phyloP scores from a whole-genome alignment of 2,113 vertebrate species.

The Argyrosomus japonicus region DNA sequence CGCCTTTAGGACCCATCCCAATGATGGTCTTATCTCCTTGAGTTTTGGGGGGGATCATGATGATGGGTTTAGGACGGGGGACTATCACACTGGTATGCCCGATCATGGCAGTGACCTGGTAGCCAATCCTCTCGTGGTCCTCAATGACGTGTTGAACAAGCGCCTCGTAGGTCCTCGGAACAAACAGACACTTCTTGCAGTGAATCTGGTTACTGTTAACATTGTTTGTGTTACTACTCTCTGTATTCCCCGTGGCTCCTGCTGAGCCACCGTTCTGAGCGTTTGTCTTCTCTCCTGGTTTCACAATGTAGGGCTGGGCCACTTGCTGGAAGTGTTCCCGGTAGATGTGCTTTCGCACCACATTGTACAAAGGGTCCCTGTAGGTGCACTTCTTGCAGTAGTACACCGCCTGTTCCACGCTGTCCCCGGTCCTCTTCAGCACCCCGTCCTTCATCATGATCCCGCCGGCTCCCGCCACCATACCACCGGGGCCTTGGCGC shows the following conservation, averaged over 20 bases:
- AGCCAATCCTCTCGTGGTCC: conserved; percentile 97
- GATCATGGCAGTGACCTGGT: conserved; percentile 99
- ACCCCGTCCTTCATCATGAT: conserved; percentile 92
- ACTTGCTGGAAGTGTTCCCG: conserved; percentile 99
- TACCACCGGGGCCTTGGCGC: conserved; percentile 79
- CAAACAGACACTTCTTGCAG: conserved; percentile 98
- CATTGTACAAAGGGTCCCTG: conserved; percentile 97
- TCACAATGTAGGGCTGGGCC: conserved; percentile 95
- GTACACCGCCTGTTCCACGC: conserved; percentile 98
- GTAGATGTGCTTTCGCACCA: conserved; percentile 99
- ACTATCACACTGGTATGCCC: conserved; percentile 98
- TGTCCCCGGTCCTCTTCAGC: conserved; percentile 93
- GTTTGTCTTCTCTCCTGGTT: conserved; percentile 89
- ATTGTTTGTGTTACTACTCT: conserved; percentile 60
- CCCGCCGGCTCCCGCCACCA: conserved; percentile 77
- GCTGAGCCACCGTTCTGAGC: conserved; percentile 76
- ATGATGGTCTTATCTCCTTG: conserved; percentile 91
- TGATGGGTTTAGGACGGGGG: conserved; percentile 92
- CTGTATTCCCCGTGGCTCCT: conserved; percentile 75
- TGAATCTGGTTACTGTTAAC: conserved; percentile 86
- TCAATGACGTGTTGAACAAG: conserved; percentile 98
- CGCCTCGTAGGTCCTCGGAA: conserved; percentile 96
- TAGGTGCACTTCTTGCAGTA: conserved; percentile 99
- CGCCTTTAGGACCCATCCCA: conserved; percentile 91
- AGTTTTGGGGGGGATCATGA: conserved; percentile 92